phyloP scores from a whole-genome alignment of 2,888 invertebrate species.

The Parnassius apollo region DNA sequence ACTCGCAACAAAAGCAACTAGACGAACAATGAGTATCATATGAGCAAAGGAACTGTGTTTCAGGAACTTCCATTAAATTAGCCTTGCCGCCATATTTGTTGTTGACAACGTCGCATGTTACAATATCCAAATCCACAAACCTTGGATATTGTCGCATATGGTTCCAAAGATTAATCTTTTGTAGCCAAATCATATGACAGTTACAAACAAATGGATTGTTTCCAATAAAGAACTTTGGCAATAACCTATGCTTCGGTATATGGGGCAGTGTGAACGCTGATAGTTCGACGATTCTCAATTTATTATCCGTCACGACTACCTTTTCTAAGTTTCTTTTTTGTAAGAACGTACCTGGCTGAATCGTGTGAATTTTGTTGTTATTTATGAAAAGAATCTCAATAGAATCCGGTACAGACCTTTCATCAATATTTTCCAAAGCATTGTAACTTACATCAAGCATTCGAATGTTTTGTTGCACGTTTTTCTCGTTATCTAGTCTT shows the following conservation, averaged over 20 bases:
- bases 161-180: constrained; percentile 88
- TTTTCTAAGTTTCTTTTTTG: constrained; percentile 87
- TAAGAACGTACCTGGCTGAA: constrained; percentile 86
- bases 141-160: constrained; percentile 87
- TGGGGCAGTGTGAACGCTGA: constrained; percentile 86
- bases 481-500: constrained; percentile 87
- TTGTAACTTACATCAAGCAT: constrained; percentile 90
- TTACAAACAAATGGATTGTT: constrained; percentile 93
- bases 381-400: constrained; percentile 87
- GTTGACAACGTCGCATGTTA: constrained; percentile 88
- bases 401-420: constrained; percentile 86
- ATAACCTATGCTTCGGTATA: constrained; percentile 83
- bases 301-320: constrained; percentile 88
- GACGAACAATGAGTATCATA: constrained; percentile 92
- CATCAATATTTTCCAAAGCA: constrained; percentile 84
- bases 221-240: constrained; percentile 89
- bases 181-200: constrained; percentile 93
- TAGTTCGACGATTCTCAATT: constrained; percentile 86
- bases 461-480: constrained; percentile 84
- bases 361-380: constrained; percentile 87
- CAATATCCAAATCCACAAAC: constrained; percentile 88
- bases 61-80: constrained; percentile 84
- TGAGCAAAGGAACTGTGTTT: constrained; percentile 89
- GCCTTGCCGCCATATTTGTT: constrained; percentile 83
- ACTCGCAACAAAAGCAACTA: constrained; percentile 92